These are phyloP conservation scores for Pterostichus madidus DNA, from an alignment of 2,888 invertebrate species.

Conservation along the genomic window DNA sequence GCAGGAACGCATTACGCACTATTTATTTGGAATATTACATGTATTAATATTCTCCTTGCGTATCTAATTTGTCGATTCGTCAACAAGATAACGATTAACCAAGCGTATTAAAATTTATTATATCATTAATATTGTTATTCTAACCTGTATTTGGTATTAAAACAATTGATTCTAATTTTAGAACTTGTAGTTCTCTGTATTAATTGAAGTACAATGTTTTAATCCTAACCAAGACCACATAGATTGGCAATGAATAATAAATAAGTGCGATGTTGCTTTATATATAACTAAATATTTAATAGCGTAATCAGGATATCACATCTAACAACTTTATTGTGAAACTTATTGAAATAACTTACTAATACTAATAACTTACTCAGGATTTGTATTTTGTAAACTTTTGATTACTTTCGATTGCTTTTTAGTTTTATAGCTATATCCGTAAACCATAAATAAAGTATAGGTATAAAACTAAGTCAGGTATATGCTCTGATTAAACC, in stretches of 20 bases:
- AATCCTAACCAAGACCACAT: too few species aligned
- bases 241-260: too few species aligned
- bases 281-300: too few species aligned
- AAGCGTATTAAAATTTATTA: background rate
- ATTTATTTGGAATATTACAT: background rate
- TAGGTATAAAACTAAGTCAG: conserved; percentile 7
- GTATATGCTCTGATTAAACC: conserved; percentile 25
- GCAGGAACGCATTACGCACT: background rate
- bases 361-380: too few species aligned
- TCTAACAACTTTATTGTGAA: too few species aligned
- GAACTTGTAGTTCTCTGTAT: too few species aligned
- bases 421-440: conserved; percentile 21
- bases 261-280: too few species aligned
- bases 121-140: background rate
- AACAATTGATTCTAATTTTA: background rate
- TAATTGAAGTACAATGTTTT: too few species aligned
- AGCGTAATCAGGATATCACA: too few species aligned
- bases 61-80: background rate
- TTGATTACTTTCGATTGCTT: conserved; percentile 17
- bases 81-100: background rate
- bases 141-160: background rate
- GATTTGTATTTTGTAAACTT: background rate
- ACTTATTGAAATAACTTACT: too few species aligned
- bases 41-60: background rate
- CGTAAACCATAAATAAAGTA: background rate